phyloP scores from a whole-genome alignment of 2,888 invertebrate species.

The Cerceris rybyensis region DNA sequence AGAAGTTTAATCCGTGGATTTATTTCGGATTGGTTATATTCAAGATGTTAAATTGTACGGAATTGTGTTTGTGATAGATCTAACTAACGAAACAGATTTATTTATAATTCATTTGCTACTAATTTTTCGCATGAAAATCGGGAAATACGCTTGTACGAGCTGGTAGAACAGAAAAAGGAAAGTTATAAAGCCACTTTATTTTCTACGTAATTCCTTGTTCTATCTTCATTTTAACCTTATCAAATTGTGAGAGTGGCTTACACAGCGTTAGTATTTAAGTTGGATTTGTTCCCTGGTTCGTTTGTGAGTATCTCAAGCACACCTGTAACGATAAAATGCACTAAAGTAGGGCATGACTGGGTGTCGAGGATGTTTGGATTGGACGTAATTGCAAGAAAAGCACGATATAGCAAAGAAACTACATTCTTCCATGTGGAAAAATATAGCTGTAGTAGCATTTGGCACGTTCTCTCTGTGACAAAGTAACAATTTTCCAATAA shows the following conservation, averaged over 20 bases:
- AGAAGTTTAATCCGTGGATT: too few species aligned
- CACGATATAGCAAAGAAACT: too few species aligned
- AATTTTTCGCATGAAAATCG: neutral
- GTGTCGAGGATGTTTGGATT: neutral
- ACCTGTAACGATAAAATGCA: slow-evolving; percentile 26
- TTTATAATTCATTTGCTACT: slow-evolving; percentile 1
- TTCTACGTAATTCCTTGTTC: slow-evolving; percentile 36
- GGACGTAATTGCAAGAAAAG: too few species aligned
- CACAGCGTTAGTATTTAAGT: slow-evolving; percentile 31
- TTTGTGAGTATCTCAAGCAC: slow-evolving; percentile 6
- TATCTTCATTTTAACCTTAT: slow-evolving; percentile 35
- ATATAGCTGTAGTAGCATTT: too few species aligned
- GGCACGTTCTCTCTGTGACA: too few species aligned
- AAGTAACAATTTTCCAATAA: too few species aligned
- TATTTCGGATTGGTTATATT: too few species aligned
- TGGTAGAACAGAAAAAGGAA: neutral
- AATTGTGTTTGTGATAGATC: too few species aligned
- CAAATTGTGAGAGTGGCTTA: slow-evolving; percentile 42
- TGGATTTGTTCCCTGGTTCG: slow-evolving; percentile 12
- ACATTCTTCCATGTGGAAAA: too few species aligned
- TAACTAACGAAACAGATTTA: too few species aligned
- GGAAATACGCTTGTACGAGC: slow-evolving; percentile 4
- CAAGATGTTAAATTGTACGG: too few species aligned
- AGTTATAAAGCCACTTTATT: slow-evolving; percentile 24
- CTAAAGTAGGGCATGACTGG: neutral